Conservation (phyloP, 1,140 invertebrate genomes). For the Aphaenogaster ashmeadi region DNA sequence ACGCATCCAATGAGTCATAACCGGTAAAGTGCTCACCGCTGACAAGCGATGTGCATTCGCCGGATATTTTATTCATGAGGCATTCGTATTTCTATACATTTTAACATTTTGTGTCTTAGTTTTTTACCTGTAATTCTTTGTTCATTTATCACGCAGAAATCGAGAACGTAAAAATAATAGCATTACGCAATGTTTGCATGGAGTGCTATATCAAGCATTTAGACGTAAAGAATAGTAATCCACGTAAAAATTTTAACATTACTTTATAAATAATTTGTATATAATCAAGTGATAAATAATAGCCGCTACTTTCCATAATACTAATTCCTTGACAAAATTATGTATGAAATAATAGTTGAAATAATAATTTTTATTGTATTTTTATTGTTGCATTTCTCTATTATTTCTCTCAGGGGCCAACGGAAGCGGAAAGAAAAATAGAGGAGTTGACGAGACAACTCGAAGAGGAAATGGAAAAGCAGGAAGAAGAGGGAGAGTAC, state of each 20-base stretch:
- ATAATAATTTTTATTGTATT: not conserved
- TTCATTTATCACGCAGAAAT: not conserved
- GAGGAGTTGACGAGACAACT: constrained; percentile 96
- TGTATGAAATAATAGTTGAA: not conserved
- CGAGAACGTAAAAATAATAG: constrained; percentile 15
- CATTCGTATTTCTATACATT: not conserved
- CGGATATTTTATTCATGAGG: constrained; percentile 62
- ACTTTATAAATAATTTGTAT: not conserved
- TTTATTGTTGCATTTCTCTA: too few species aligned
- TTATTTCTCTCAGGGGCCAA: constrained; percentile 90
- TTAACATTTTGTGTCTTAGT: constrained; percentile 4
- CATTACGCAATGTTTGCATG: not conserved
- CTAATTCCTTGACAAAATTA: not conserved
- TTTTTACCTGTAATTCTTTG: not conserved
- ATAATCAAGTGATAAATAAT: not conserved
- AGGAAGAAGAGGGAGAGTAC: constrained; percentile 97
- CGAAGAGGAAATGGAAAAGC: constrained; percentile 98
- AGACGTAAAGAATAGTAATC: not conserved
- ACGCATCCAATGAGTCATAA: constrained; percentile 67
- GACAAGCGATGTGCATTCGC: constrained; percentile 40
- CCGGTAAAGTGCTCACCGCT: constrained; percentile 58
- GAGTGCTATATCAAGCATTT: not conserved
- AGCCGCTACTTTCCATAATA: not conserved
- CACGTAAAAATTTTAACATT: not conserved
- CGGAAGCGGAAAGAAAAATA: constrained; percentile 96